These are phyloP conservation scores for Callyntrura sp. DNA, from an alignment of 2,888 invertebrate species.

Conservation along the genomic window DNA sequence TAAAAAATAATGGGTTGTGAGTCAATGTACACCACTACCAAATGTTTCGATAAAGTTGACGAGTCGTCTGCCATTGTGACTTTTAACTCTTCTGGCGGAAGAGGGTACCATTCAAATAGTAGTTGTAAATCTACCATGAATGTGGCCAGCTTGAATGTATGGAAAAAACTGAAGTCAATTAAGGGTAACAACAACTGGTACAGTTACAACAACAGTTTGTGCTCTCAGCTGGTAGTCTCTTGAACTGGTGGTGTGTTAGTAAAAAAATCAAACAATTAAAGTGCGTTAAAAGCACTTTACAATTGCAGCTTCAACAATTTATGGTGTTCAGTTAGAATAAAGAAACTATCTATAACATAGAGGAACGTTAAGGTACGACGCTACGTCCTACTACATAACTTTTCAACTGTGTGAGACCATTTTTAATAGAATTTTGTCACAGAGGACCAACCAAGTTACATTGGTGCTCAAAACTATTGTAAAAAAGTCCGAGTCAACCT, in stretches of 20 bases:
- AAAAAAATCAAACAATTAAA: background rate
- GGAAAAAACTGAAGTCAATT: slow-evolving; percentile 36
- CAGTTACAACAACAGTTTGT: slow-evolving; percentile 22
- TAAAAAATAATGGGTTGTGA: slow-evolving; percentile 62
- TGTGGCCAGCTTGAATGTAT: slow-evolving; percentile 5
- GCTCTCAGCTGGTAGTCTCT: background rate
- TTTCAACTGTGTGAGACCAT: too few species aligned
- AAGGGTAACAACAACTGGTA: slow-evolving; percentile 22
- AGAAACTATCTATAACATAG: too few species aligned
- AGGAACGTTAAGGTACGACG: too few species aligned
- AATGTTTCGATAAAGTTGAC: slow-evolving; percentile 42
- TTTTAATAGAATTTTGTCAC: too few species aligned
- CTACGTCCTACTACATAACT: too few species aligned
- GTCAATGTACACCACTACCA: slow-evolving; percentile 32
- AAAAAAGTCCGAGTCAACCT: too few species aligned
- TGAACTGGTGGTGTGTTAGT: background rate
- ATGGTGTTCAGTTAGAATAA: slow-evolving; percentile 58
- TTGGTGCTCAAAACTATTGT: too few species aligned
- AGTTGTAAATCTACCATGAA: background rate
- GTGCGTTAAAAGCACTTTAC: background rate
- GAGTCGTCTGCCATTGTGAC: slow-evolving; percentile 12
- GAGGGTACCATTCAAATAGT: background rate
- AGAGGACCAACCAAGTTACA: too few species aligned
- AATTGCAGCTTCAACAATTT: slow-evolving; percentile 50
- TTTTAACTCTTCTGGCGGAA: background rate